Base-by-base conservation (phyloP, 2,888 invertebrate genomes). In the Meliscaeva auricollis region DNA sequence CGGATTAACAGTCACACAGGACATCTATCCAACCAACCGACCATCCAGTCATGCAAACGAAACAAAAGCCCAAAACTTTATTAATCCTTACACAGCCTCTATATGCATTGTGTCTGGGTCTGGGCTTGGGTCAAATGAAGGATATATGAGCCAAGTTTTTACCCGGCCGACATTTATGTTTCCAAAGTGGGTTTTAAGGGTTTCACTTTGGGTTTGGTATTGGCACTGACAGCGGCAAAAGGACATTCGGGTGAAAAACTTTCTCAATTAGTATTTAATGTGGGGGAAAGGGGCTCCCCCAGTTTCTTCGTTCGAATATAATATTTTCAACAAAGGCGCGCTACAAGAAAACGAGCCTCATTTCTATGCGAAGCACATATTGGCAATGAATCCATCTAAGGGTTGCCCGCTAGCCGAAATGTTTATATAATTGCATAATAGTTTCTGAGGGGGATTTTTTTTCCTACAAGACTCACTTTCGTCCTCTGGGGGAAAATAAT, bases 381-480 rank as follows among this genome's bases (percentile, higher is more conserved):
- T 79, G 74, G 70, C 79, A 75, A 79, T 84, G 83, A 79, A 79
- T 74, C 83, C 74, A 66, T 70, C 69, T 70, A 38, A 64, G 62
- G 79, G 75, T 66, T 60, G 75, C 48, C 50, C 70, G 62, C 74
- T 79, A 79, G 79, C 44, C 74, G 56, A 75, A 84, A 84, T 84
- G 79, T 84, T 84, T 79, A 74, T 84, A 84, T 84, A 84, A 84
- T 84, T 79, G 83, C 79, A 84, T 79, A 66, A 66, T 66, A 79
- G 70, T 79, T 74, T 78, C 68, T 56, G 35, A 50, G 56, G 52
- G 20, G 44, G 26, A 7, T 3, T 35, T 35, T 64, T 44, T 35
- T 4, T 4, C 4, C 2, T 26, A 26, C n/a, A 46, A 50, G 76
- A 69, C 72, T 58, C 50, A 32, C 35, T 66, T 68, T 73, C 26